Conservation (phyloP, 2,888 invertebrate genomes). For the Tuberolachnus salignus region DNA sequence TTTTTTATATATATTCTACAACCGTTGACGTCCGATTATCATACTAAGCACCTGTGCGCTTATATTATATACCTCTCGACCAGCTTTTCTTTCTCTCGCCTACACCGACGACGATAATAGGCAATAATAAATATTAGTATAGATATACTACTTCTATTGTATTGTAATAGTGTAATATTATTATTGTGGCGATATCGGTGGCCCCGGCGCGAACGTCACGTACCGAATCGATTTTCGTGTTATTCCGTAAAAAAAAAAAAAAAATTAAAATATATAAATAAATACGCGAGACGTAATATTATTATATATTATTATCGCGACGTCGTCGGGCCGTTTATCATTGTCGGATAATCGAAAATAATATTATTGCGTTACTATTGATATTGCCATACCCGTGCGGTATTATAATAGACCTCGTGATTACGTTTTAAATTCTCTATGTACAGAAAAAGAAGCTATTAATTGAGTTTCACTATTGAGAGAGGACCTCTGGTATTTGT, state of each 20-base stretch:
- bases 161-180: background rate
- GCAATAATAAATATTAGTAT: conserved; percentile 6
- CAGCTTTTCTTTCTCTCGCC: conserved; percentile 11
- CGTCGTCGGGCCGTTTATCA: no score
- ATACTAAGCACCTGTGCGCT: conserved; percentile 39
- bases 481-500: no score
- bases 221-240: conserved; percentile 40
- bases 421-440: no score
- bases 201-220: conserved; percentile 37
- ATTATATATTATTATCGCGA: background rate
- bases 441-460: no score
- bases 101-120: background rate
- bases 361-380: no score
- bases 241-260: conserved; percentile 6
- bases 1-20: conserved; percentile 31
- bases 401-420: no score
- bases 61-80: background rate
- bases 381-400: no score
- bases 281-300: background rate
- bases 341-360: no score
- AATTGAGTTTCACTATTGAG: no score
- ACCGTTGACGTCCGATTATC: conserved; percentile 52
- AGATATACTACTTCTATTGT: background rate
- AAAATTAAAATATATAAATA: background rate
- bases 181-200: conserved; percentile 38